Conservation (phyloP, 2,888 invertebrate genomes). For the Phengaris arion region DNA sequence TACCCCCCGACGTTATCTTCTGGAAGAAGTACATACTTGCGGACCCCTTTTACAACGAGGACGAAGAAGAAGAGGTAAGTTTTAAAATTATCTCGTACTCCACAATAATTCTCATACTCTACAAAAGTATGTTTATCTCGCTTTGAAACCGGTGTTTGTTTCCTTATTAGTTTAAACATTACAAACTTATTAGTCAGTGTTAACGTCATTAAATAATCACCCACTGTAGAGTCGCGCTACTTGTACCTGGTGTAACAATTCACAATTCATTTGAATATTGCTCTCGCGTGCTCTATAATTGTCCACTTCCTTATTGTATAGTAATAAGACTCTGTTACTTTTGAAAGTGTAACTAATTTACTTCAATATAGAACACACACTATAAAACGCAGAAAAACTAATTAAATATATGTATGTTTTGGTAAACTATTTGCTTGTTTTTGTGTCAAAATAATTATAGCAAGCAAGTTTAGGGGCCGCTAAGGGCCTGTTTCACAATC, state of each 20-base stretch:
- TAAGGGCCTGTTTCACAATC: too few species aligned
- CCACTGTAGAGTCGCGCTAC: not conserved
- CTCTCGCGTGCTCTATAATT: slow-evolving; percentile 6
- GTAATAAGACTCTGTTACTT: not conserved
- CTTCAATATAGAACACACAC: not conserved
- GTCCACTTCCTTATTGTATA: not conserved
- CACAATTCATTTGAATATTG: not conserved
- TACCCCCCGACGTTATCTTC: slow-evolving; percentile 72
- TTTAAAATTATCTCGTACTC: not conserved
- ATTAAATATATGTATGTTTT: not conserved
- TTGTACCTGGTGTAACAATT: not conserved
- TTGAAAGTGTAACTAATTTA: not conserved
- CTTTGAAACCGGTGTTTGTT: not conserved
- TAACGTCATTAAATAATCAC: slow-evolving; percentile 20
- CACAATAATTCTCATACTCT: not conserved
- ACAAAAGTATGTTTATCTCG: not conserved
- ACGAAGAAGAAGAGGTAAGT: slow-evolving; percentile 78
- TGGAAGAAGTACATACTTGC: slow-evolving; percentile 73
- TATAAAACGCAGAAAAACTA: not conserved
- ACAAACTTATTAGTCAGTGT: slow-evolving; percentile 8
- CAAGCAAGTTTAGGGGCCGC: too few species aligned
- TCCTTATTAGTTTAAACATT: slow-evolving; percentile 6
- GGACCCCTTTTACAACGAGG: slow-evolving; percentile 75
- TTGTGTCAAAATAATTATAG: too few species aligned
- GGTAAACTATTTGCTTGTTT: too few species aligned